A percentile compares a stretch with the other conserved stretches of the same genome.
These are phyloP conservation scores for Anser cygnoides DNA, from an alignment of 2,113 vertebrate species.

Conservation along the genomic window DNA sequence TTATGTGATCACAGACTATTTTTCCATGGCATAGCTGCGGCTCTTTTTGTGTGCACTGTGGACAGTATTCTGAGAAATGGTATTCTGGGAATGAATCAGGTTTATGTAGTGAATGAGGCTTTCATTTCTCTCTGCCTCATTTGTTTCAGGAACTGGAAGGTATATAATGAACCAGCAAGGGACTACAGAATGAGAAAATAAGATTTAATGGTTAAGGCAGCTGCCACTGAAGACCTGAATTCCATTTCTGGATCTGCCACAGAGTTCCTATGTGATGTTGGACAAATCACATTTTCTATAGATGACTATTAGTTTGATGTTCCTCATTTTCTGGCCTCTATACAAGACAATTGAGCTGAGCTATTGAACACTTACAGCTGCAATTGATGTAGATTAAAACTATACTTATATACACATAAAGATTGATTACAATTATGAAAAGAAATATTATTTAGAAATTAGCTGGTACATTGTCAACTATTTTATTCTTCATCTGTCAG, in stretches of 20 bases:
- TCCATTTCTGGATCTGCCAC: constrained; percentile 51
- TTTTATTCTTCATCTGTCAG: not conserved
- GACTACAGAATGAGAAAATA: constrained; percentile 46
- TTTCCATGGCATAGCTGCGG: constrained; percentile 20
- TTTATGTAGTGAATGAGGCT: constrained; percentile 58
- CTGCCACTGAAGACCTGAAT: constrained; percentile 38
- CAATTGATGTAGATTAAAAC: not conserved
- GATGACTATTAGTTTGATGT: constrained; percentile 44
- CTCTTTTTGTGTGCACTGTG: not conserved
- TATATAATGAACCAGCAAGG: constrained; percentile 68
- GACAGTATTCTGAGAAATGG: constrained; percentile 24
- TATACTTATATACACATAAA: not conserved
- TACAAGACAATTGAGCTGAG: not conserved
- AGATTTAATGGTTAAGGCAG: constrained; percentile 66
- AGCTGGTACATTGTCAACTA: not conserved
- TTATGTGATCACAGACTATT: constrained; percentile 31
- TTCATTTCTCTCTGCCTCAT: constrained; percentile 62
- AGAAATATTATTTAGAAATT: constrained; percentile 9
- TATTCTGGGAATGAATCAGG: constrained; percentile 46
- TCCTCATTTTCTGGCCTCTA: not conserved
- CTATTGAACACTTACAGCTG: not conserved
- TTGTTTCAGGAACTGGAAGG: constrained; percentile 63
- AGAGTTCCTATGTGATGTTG: constrained; percentile 18
- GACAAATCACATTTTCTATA: constrained; percentile 55
- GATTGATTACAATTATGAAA: not conserved